A percentile compares a stretch with the other conserved stretches of the same genome.
These are phyloP conservation scores for Hipposideros armiger DNA, from an alignment of 2,113 vertebrate genomes.

Conservation along the genomic window DNA sequence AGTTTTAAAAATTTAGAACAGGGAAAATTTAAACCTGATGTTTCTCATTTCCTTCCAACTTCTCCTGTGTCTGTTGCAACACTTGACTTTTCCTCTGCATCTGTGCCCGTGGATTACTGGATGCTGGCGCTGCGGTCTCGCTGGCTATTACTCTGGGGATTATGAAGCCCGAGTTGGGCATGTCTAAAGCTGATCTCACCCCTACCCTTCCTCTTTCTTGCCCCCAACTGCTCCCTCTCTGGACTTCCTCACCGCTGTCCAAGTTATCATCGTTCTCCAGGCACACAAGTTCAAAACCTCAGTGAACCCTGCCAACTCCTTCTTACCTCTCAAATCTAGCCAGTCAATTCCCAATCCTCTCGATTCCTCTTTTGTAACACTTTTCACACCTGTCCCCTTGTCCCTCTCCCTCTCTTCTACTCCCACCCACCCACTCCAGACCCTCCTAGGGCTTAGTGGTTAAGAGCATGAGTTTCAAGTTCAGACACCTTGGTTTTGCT, in stretches of 20 bases:
- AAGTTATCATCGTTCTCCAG: not conserved
- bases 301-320: not conserved
- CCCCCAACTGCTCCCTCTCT: not conserved
- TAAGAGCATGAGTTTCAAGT: not conserved
- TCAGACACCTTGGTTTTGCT: not conserved
- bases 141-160: not conserved
- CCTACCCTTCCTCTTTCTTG: not conserved
- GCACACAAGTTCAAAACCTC: conserved; percentile 47
- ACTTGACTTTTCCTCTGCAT: conserved; percentile 68
- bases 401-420: not conserved
- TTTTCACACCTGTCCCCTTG: not conserved
- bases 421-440: not conserved
- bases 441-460: not conserved
- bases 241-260: conserved; percentile 24
- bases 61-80: conserved; percentile 71
- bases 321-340: conserved; percentile 19
- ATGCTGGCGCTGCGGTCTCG: conserved; percentile 28
- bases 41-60: conserved; percentile 64
- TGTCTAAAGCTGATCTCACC: conserved; percentile 11
- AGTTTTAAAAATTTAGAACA: conserved; percentile 54
- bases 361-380: not conserved
- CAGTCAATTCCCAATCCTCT: not conserved
- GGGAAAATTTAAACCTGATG: conserved; percentile 77
- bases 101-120: conserved; percentile 26
- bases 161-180: not conserved